Base-by-base conservation (phyloP, 2,797 vertebrate species). In the Peromyscus nudipes region DNA sequence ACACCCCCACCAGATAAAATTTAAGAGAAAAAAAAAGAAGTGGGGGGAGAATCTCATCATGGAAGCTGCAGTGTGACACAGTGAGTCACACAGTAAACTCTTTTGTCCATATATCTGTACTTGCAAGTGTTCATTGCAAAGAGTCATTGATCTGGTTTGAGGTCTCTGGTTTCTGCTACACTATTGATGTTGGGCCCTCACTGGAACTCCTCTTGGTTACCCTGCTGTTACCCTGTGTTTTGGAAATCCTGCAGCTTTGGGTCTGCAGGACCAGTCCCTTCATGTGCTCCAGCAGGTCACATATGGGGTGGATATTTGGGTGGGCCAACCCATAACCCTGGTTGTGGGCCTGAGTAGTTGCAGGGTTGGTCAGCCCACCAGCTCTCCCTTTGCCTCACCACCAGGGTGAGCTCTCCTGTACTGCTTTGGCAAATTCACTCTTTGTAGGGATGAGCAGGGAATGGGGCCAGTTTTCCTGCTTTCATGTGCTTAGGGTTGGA, bases 41-140 rank as follows among this genome's bases (percentile, higher is more conserved):
- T 10, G 49, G 25, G 21, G 1, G 4, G 5, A 10, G 4, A 9
- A 73, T 27, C 37, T 21, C 1, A 0, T 13, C 23, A 75, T 14
- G 71, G 71, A 75, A 43, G 71, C 37, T 75, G 17, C 6, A 14
- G 37, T 6, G 40, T 75, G 37, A 40, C 4, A 40, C 21, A 40
- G 21, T 40, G 23, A 43, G 71, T 27, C 37, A 27, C 23, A 0
- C 37, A 75, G 23, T 27, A 27, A 75, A 75, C 37, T 11, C 11
- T 43, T 75, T 13, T 27, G 21, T 43, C 71, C 12, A 27, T 43
- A 5, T 23, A 11, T 73, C n/a, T 43, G 40, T 43, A 40, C 23
- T 25, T 75, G 23, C 0, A 75, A 27, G 71, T 25, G 37, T 75
- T 75, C 37, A 75, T 43, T 75, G 37, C 23, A 43, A 37, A 71